A percentile compares a stretch with the other conserved stretches of the same genome.
Evolutionary conservation across 2,797 vertebrate species (phyloP).

Genomic region (Periophthalmus magnuspinnatus): DNA sequence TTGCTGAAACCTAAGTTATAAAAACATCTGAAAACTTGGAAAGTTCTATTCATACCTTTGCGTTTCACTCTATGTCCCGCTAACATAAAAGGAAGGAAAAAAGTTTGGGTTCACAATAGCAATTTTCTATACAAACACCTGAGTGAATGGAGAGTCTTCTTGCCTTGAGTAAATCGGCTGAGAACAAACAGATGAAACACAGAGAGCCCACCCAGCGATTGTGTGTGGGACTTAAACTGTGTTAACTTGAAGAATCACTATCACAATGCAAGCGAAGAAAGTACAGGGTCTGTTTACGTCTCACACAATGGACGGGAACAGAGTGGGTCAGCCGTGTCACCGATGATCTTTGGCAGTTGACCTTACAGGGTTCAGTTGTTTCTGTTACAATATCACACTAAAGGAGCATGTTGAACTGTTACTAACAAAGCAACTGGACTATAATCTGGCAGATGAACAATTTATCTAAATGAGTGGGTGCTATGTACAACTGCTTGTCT

Average conservation of each 20-base stretch:
- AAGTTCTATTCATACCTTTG: not conserved
- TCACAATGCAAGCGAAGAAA: constrained; percentile 29
- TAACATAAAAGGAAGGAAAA: constrained; percentile 40
- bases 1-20: not conserved
- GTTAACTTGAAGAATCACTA: constrained; percentile 44
- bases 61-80: constrained; percentile 16
- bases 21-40: not conserved
- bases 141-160: constrained; percentile 29
- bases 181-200: constrained; percentile 55
- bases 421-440: not conserved
- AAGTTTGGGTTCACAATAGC: constrained; percentile 31
- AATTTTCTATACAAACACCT: constrained; percentile 21
- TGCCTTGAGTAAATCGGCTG: constrained; percentile 30
- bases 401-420: not conserved
- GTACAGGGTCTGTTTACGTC: constrained; percentile 26
- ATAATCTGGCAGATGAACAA: not conserved
- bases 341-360: constrained; percentile 9
- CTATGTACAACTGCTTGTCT: no score
- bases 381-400: no score
- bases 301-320: constrained; percentile 26
- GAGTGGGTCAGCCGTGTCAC: not conserved
- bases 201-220: constrained; percentile 49
- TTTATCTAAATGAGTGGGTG: no score
- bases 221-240: constrained; percentile 26
- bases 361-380: not conserved